Evolutionary conservation across 2,797 vertebrate species (phyloP), one percentile per base, ranked within the genome.

Genomic region (Arremon aurantiirostris): DNA sequence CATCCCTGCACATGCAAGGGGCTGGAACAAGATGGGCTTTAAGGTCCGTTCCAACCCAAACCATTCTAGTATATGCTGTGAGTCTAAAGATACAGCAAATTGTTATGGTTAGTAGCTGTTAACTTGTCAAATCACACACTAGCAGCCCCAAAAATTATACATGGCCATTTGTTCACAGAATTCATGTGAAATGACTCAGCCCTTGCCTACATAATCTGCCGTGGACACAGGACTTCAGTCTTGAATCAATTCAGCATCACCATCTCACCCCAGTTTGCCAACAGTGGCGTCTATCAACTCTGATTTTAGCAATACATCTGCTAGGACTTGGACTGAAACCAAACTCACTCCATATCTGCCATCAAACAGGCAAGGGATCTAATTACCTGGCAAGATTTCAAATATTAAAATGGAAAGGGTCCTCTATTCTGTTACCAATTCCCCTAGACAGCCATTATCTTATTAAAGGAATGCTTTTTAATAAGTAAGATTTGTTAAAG

Each of bases 391-490:
- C 92, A 89, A n/a, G 50, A 61, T 64, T 90, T 89, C 95, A 88
- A 90, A 56, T 64, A 83, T 70, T 73, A 60, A 86, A 88, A 88
- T 83, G 79, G 69, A 93, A 96, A 93, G 60, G 55, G 80, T 57
- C 82, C 89, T 86, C 86, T 53, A 9, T 71, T 90, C 80, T 24
- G 5, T 72, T 89, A 90, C 90, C 80, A 47, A 57, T 82, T 68
- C 77, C 90, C 83, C 72, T 18, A 95, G 89, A 95, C 83, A 90
- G 65, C 69, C 88, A 71, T 93, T 94, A 91, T 69, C 80, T 91
- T 83, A 68, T 93, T 96, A 95, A 88, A 92, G 50, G 82, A 89
- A 93, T 47, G 71, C 55, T 70, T 90, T 96, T 88, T 88, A 91
- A 88, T 86, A 92, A 82, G 77, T 47, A 42, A 82, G 89, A 93